Percentiles rank a stretch among this genome's conserved stretches.
phyloP scores from a whole-genome alignment of 2,113 vertebrate species.

The Leptobrachium ailaonicum region DNA sequence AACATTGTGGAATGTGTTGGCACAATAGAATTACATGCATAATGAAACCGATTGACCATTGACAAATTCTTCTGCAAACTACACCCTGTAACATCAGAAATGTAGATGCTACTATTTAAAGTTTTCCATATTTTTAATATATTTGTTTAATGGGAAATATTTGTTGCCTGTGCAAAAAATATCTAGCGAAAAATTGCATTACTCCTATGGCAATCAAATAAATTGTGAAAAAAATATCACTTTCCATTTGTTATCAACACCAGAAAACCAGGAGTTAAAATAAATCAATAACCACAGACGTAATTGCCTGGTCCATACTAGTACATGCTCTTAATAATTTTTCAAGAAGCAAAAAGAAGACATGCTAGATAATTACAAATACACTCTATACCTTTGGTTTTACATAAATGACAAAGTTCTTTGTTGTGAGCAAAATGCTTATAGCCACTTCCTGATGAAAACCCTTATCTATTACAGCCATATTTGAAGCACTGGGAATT shows the following conservation, averaged over 20 bases:
- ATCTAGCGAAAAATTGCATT: conserved; percentile 15
- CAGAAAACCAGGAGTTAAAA: not conserved
- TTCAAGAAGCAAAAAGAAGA: no score
- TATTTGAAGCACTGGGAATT: not conserved
- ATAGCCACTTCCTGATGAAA: not conserved
- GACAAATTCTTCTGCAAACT: no score
- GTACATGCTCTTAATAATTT: no score
- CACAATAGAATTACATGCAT: no score
- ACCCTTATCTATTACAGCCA: conserved; percentile 15
- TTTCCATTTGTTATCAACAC: conserved; percentile 21
- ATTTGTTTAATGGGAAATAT: conserved; percentile 4
- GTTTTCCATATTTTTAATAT: conserved; percentile 23
- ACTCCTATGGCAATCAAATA: not conserved
- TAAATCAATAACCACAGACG: not conserved
- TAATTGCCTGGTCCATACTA: no score
- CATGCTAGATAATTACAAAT: not conserved
- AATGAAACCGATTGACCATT: no score
- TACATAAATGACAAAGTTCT: not conserved
- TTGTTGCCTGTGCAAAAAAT: conserved; percentile 25
- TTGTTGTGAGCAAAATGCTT: not conserved
- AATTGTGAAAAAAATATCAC: conserved; percentile 20
- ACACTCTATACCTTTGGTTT: not conserved
- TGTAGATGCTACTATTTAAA: conserved; percentile 17
- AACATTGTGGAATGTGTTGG: no score
- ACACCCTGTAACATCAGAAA: no score